phyloP scores from a whole-genome alignment of 2,888 invertebrate genomes.

The Phyllotreta striolata region DNA sequence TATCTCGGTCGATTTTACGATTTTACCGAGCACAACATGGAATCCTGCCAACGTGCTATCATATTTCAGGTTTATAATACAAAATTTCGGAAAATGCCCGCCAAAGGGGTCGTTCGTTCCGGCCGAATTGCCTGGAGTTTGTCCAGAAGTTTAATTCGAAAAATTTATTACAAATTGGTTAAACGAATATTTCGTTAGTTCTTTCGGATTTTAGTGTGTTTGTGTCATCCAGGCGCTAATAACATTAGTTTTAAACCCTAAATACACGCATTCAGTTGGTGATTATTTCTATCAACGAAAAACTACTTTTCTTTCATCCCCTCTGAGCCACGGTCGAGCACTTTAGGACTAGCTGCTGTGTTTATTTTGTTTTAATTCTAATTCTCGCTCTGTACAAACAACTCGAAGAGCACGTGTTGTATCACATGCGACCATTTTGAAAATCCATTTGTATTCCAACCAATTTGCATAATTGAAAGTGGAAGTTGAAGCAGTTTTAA shows the following conservation, averaged over 20 bases:
- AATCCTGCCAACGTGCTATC: constrained; percentile 26
- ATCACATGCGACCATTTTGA: constrained; percentile 43
- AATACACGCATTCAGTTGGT: too few relatives aligned
- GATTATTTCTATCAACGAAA: too few relatives aligned
- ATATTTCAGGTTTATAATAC: constrained; percentile 30
- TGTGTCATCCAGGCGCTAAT: too few relatives aligned
- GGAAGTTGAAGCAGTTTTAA: constrained; percentile 20
- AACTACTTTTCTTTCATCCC: too few relatives aligned
- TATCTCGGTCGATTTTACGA: constrained; percentile 32
- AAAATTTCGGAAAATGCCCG: too few relatives aligned
- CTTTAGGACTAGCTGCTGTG: constrained; percentile 28
- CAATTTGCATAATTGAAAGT: constrained; percentile 34
- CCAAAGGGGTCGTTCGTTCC: too few relatives aligned
- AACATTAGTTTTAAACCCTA: too few relatives aligned
- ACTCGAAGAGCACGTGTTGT: constrained; percentile 40
- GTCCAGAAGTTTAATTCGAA: too few relatives aligned
- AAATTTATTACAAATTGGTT: too few relatives aligned
- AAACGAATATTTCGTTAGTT: too few relatives aligned
- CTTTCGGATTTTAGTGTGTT: too few relatives aligned
- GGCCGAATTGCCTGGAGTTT: too few relatives aligned
- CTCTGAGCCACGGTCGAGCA: not conserved
- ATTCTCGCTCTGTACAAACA: constrained; percentile 38
- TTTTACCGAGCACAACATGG: constrained; percentile 26
- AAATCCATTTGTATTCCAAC: constrained; percentile 27
- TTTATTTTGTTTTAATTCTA: constrained; percentile 49